Percentiles rank a stretch among this genome's conserved stretches.
These are phyloP conservation scores for Hofmannophila pseudospretella DNA, from an alignment of 2,888 invertebrate species.

Conservation along the genomic window DNA sequence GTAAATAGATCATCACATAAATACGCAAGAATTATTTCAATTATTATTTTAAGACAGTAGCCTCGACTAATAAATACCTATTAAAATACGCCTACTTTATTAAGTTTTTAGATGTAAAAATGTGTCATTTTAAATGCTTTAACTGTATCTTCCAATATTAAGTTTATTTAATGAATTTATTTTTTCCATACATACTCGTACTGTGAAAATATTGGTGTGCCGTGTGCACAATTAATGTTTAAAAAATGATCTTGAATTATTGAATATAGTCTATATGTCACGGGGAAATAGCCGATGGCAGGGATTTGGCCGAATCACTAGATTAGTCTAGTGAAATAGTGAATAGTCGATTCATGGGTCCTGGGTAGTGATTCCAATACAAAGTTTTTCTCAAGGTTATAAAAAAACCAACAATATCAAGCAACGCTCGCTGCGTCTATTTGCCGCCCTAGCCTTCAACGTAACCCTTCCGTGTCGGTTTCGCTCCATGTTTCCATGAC, in stretches of 20 bases:
- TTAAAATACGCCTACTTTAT: background rate
- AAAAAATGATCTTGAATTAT: slow-evolving; percentile 17
- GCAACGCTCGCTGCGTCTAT: no score
- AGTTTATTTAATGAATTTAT: background rate
- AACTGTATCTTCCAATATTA: slow-evolving; percentile 16
- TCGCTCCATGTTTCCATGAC: no score
- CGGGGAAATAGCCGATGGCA: no score
- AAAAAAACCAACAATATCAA: no score
- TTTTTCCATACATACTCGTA: no score
- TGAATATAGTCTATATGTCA: slow-evolving; percentile 24
- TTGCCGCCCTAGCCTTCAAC: no score
- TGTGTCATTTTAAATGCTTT: slow-evolving; percentile 44
- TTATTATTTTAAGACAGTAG: slow-evolving; percentile 35
- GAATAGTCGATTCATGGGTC: no score
- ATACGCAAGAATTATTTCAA: slow-evolving; percentile 6
- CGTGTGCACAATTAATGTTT: slow-evolving; percentile 17
- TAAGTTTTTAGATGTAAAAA: slow-evolving; percentile 5
- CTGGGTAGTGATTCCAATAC: no score
- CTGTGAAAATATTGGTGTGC: background rate
- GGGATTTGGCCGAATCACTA: no score
- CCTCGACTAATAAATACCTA: slow-evolving; percentile 16
- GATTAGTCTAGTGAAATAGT: no score
- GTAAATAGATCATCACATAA: slow-evolving; percentile 41
- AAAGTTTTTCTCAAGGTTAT: no score
- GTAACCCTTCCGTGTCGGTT: no score